Percentiles rank a stretch among this genome's conserved stretches.
Evolutionary conservation across 1,140 invertebrate species (phyloP).

Genomic region (Procambarus clarkii): DNA sequence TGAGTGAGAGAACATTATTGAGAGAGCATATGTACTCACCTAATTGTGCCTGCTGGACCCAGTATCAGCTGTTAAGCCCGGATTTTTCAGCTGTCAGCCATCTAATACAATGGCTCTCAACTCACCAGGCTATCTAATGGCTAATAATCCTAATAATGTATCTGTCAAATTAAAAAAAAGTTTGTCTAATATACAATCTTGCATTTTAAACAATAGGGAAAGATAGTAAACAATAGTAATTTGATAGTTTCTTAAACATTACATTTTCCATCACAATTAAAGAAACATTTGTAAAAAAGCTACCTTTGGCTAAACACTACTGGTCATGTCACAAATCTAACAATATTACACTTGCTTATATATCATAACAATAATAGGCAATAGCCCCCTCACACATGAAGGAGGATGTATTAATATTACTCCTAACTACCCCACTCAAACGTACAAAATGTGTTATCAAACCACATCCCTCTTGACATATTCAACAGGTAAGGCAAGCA

Average conservation of each 20-base stretch:
- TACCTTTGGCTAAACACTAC: conserved; percentile 34
- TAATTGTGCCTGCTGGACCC: too few species aligned
- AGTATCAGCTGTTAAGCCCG: too few species aligned
- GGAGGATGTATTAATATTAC: conserved; percentile 1
- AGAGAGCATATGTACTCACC: too few species aligned
- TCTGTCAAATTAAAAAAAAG: too few species aligned
- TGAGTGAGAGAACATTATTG: too few species aligned
- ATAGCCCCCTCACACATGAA: background rate
- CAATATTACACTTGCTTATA: conserved; percentile 31
- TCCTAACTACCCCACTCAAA: conserved; percentile 10
- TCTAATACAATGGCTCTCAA: too few species aligned
- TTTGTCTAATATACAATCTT: too few species aligned
- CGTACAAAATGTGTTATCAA: conserved; percentile 44
- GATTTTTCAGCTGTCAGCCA: too few species aligned
- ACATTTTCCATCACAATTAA: conserved; percentile 24
- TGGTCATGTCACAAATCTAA: conserved; percentile 41
- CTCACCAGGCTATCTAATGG: too few species aligned
- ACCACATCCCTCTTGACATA: conserved; percentile 36
- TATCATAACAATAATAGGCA: conserved; percentile 43
- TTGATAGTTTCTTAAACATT: background rate
- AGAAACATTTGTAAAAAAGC: conserved; percentile 33
- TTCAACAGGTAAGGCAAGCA: conserved; percentile 60
- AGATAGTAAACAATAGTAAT: background rate
- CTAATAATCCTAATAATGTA: too few species aligned
- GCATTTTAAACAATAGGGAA: too few species aligned